These are phyloP conservation scores for Drosophila setifemur DNA, from an alignment of 1,140 invertebrate species.

Conservation along the genomic window DNA sequence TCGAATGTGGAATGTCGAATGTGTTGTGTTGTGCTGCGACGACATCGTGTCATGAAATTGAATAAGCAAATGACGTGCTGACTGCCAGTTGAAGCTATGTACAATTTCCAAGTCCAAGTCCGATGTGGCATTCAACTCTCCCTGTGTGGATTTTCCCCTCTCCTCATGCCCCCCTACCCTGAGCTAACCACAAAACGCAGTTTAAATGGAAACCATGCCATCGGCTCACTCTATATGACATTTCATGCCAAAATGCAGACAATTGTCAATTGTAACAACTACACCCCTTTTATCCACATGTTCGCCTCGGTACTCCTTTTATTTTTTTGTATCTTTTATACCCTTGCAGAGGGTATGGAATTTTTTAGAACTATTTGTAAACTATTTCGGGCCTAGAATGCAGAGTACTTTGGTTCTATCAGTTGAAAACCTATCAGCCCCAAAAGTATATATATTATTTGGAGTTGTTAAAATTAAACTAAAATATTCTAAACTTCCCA, in stretches of 20 bases:
- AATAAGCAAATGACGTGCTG: slow-evolving; percentile 80
- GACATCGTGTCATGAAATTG: slow-evolving; percentile 78
- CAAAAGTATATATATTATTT: too few relatives aligned
- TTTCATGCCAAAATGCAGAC: slow-evolving; percentile 76
- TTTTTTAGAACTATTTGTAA: background rate
- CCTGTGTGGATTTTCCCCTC: slow-evolving; percentile 1
- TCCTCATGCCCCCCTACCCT: too few relatives aligned
- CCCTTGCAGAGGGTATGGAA: background rate
- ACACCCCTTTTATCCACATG: slow-evolving; percentile 63
- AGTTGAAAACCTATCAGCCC: too few relatives aligned
- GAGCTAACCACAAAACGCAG: slow-evolving; percentile 70
- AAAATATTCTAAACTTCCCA: too few relatives aligned
- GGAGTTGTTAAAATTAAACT: too few relatives aligned
- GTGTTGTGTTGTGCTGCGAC: slow-evolving; percentile 43
- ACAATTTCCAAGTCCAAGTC: slow-evolving; percentile 36
- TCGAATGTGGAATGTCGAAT: too few relatives aligned
- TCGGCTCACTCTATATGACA: slow-evolving; percentile 50
- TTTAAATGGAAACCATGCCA: slow-evolving; percentile 51
- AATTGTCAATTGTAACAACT: slow-evolving; percentile 74
- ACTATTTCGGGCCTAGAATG: too few relatives aligned
- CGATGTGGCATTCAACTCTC: slow-evolving; percentile 52
- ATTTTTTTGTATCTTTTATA: slow-evolving; percentile 9
- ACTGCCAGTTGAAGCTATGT: slow-evolving; percentile 75
- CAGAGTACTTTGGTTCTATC: too few relatives aligned
- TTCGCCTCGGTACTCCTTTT: slow-evolving; percentile 8